Evolutionary conservation across 2,797 vertebrate species (phyloP).

Genomic region (Alauda arvensis): DNA sequence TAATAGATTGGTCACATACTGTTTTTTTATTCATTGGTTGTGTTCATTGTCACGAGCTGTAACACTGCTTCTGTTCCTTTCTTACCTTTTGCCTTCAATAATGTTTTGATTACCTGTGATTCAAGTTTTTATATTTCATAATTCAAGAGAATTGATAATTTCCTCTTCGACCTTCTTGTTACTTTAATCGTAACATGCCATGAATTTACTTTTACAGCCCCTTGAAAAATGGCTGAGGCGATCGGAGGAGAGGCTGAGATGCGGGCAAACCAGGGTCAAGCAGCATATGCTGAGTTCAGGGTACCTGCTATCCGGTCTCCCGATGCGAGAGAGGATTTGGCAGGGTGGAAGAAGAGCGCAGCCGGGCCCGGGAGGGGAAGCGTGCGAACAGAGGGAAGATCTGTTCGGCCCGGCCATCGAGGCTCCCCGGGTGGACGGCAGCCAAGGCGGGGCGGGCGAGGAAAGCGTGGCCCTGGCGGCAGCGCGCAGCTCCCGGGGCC

Average conservation of each 20-base stretch:
- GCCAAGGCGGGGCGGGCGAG: background rate
- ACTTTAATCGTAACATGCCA: rapidly evolving
- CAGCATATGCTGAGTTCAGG: rapidly evolving
- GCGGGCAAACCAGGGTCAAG: background rate
- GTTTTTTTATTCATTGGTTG: background rate
- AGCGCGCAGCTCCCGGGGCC: rapidly evolving
- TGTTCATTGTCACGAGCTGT: background rate
- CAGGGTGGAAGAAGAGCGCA: no score
- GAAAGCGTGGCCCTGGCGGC: background rate
- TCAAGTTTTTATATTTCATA: background rate
- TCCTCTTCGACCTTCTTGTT: background rate
- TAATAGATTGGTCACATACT: background rate
- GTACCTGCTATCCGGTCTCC: background rate
- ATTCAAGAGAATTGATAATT: background rate
- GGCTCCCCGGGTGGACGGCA: background rate
- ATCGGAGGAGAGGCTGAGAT: background rate
- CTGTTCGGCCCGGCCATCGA: no score
- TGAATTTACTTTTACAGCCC: background rate
- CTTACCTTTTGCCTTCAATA: background rate
- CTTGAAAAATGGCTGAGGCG: background rate
- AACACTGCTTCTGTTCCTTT: background rate
- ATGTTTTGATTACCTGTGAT: background rate
- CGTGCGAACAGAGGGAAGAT: no score
- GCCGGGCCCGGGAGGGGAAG: background rate
- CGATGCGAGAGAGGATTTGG: rapidly evolving